Base-by-base conservation (phyloP, 2,888 invertebrate genomes). In the Leptopilina myrica region DNA sequence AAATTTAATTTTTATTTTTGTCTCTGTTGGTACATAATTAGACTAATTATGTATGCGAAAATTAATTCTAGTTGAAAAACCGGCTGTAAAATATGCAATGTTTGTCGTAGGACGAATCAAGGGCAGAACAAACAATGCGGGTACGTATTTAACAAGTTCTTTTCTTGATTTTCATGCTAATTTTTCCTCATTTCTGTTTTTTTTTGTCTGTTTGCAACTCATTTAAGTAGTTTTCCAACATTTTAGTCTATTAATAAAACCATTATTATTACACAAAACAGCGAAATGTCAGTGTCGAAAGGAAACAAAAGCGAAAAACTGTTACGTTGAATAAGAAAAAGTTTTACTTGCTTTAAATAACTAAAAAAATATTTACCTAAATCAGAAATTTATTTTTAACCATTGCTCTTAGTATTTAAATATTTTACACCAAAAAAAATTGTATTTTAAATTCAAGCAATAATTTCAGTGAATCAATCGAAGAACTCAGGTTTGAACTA, bases 41-140 rank as follows among this genome's bases (percentile, higher is more conserved):
- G 4, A 14, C 26, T 69, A 69, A 53, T 53, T 69, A 69, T 14
- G 26, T 49, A 69, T 69, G 65, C 15, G 4, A 53, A 43, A 26
- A 49, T 69, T 69, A 69, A 69, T 53, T 53, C 69, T 49, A 46
- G 20, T 69, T 69, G 69, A 26, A 53, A 53, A 69, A 69, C 69
- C 26, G 49, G 69, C 69, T 69, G 20, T 69, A 69, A 69, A 69
- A 69, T 69, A 69, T 69, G 49, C 69, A 69, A 69, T 53, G 20
- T 69, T 69, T 53, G 26, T 26, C 49, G 26, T 53, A 53, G 69
- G 69, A 69, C 49, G 49, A 53, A 69, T 69, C 69, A 69, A 69
- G 69, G 69, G 69, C 69, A 69, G 14, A 46, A 26, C 49, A 49
- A 69, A 69, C 69, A 69, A 69, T 69, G 43, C 69, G 49, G 69